Conservation (phyloP, 2,797 vertebrate species). For the Coccyzus lansbergi region DNA sequence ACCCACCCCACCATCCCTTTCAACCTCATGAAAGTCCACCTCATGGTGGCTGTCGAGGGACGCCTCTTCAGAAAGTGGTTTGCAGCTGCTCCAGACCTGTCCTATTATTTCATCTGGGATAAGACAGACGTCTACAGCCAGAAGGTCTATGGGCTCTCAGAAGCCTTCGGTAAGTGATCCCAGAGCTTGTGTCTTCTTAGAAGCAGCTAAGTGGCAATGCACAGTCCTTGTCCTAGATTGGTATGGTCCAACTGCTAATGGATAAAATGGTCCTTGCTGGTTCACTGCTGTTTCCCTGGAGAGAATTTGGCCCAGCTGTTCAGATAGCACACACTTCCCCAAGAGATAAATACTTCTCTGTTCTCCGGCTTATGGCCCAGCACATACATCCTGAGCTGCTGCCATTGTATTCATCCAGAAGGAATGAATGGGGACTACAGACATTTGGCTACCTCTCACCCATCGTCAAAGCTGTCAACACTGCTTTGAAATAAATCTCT, state of each 20-base stretch:
- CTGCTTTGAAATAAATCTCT: background rate
- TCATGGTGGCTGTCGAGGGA: conserved; percentile 97
- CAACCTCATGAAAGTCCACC: conserved; percentile 99
- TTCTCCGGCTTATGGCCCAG: conserved; percentile 11
- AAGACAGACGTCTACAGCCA: conserved; percentile 98
- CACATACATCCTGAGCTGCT: background rate
- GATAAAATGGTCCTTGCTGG: background rate
- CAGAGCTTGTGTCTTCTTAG: background rate
- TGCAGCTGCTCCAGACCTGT: conserved; percentile 90
- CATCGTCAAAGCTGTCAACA: background rate
- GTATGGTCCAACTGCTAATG: background rate
- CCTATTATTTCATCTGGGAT: conserved; percentile 97
- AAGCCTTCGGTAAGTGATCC: conserved; percentile 90
- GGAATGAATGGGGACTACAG: background rate
- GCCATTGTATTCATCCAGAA: background rate
- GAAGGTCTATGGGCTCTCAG: conserved; percentile 94
- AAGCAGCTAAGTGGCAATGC: background rate
- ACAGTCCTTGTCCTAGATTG: background rate
- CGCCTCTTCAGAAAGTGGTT: conserved; percentile 97
- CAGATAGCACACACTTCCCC: background rate
- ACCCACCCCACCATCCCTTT: conserved; percentile 93
- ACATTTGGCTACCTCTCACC: background rate
- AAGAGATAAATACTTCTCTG: background rate
- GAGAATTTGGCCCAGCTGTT: background rate
- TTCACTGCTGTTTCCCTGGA: background rate